phyloP scores from a whole-genome alignment of 2,888 invertebrate genomes.

The Tromatobia lineatoria region DNA sequence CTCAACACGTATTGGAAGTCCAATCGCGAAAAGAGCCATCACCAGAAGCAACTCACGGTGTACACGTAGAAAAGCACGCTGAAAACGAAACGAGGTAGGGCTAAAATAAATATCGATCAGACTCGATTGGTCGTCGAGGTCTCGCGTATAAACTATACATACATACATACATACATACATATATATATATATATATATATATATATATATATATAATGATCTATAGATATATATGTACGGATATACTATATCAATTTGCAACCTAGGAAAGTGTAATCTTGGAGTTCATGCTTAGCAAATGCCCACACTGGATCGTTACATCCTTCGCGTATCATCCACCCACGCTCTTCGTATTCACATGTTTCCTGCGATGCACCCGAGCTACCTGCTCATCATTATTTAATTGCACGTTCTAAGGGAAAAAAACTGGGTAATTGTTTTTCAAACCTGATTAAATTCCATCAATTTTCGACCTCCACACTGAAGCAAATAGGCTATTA shows the following conservation, averaged over 20 bases:
- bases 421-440: constrained; percentile 1
- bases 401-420: neutral
- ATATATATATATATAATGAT: neutral
- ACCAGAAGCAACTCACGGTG: neutral
- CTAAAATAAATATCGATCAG: constrained; percentile 49
- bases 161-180: neutral
- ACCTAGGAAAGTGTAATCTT: constrained; percentile 23
- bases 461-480: neutral
- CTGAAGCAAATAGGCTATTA: neutral
- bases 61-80: constrained; percentile 12
- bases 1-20: constrained; percentile 8
- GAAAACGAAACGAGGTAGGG: constrained; percentile 9
- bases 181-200: neutral
- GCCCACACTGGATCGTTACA: constrained; percentile 16
- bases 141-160: neutral
- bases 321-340: neutral
- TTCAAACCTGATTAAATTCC: constrained; percentile 6
- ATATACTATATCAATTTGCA: neutral
- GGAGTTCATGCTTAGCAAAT: constrained; percentile 31
- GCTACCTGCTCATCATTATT: neutral
- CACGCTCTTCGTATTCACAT: neutral
- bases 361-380: neutral
- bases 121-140: constrained; percentile 37
- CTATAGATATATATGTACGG: neutral
- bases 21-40: constrained; percentile 23